Evolutionary conservation across 2,113 vertebrate genomes (phyloP), one percentile per base, ranked within the genome.

Genomic region (Phasianus colchicus): DNA sequence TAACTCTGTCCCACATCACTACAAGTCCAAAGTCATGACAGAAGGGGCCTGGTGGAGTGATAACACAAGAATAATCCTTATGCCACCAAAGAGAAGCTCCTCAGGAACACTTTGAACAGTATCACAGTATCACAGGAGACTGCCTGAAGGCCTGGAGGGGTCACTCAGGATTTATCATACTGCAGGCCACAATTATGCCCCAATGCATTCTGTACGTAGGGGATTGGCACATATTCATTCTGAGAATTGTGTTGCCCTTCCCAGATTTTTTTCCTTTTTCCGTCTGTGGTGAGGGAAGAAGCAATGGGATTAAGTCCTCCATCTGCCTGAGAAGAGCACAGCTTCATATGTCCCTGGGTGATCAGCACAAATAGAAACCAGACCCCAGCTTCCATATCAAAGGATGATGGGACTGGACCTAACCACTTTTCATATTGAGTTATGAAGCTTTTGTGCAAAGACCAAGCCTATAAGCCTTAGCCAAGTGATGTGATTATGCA

Each of bases 1-100:
- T 3, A 47, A 40, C 16, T 50, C 19, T 58, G 19, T n/a, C 57
- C 57, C 34, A 15, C 16, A 34, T 43, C 20, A 30, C 20, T 36
- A 13, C 69, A 69, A 45, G 57, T 18, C 32, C 22, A 13, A 45
- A 84, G 29, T 32, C 17, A 47, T 30, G 21, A 38, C 7, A 36
- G 3, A 29, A 2, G 17, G 30, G 9, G 50, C 7, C 15, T 70
- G 27, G 7, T 1, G 1, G 43, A 6, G 34, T 8, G 11, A 8
- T 32, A n/a, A 55, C 54, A 63, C 14, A 40, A 50, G 4, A 47
- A 54, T 18, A 42, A n/a, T 32, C 10, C 20, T 60, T 21, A 30
- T 76, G n/a, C 24, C 50, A 66, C 64, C 21, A 47, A 5, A 15
- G 2, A 14, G 4, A 11, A 18, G 15, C 21, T 66, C 12, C 10